A percentile compares a stretch with the other conserved stretches of the same genome.
These are phyloP conservation scores for Podilymbus podiceps DNA, from an alignment of 2,113 vertebrate genomes.

Conservation along the genomic window DNA sequence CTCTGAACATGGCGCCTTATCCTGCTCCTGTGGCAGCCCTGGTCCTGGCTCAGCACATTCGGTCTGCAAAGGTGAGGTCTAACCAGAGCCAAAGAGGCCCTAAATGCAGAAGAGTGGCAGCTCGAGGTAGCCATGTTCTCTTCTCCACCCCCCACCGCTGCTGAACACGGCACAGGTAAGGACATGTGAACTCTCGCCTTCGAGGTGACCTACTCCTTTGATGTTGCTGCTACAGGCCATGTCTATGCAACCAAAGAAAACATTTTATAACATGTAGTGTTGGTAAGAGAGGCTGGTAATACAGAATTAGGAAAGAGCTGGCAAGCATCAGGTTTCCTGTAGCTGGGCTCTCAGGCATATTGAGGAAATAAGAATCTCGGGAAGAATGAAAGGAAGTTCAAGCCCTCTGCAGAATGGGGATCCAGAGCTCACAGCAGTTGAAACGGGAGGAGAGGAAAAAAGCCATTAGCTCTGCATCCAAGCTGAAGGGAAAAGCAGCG, in stretches of 20 bases:
- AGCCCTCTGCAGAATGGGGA: not conserved
- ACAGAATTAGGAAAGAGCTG: not conserved
- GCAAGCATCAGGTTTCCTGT: not conserved
- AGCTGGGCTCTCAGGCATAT: not conserved
- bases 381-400: not conserved
- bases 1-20: not conserved
- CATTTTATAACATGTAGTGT: fast-evolving
- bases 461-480: not conserved
- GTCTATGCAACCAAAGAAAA: not conserved
- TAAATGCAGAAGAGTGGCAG: not conserved
- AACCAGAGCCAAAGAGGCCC: not conserved
- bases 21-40: fast-evolving
- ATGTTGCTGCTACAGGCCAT: not conserved
- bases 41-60: not conserved
- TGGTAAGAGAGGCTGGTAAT: not conserved
- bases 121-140: not conserved
- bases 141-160: fast-evolving
- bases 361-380: not conserved
- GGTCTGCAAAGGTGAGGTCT: not conserved
- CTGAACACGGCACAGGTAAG: not conserved
- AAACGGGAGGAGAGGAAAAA: not conserved
- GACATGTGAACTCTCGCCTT: fast-evolving
- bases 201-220: not conserved
- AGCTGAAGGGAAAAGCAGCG: not conserved
- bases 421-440: not conserved